phyloP scores from a whole-genome alignment of 2,888 invertebrate genomes.

The Mesoligia furuncula region DNA sequence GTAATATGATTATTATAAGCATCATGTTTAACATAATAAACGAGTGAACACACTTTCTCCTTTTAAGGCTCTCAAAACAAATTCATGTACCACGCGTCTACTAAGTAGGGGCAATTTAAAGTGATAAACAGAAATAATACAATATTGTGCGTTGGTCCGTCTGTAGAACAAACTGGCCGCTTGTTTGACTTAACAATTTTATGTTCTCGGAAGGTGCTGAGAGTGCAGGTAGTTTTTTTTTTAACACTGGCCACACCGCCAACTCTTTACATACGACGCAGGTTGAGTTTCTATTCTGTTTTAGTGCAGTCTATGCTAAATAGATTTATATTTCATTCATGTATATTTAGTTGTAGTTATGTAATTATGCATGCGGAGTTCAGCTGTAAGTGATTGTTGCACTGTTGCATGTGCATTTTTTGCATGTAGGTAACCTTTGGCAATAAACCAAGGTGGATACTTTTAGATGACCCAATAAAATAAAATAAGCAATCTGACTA shows the following conservation, averaged over 20 bases:
- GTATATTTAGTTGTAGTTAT: conserved; percentile 13
- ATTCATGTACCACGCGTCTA: conserved; percentile 61
- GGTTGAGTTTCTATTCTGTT: conserved; percentile 55
- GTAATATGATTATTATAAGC: conserved; percentile 45
- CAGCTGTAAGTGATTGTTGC: background rate
- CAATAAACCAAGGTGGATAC: background rate
- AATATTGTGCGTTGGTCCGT: conserved; percentile 59
- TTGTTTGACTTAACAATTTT: conserved; percentile 86
- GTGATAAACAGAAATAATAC: conserved; percentile 74
- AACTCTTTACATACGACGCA: conserved; percentile 67
- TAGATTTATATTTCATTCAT: conserved; percentile 51
- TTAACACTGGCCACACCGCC: conserved; percentile 67
- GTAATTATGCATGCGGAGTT: background rate
- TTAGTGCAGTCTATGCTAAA: conserved; percentile 42
- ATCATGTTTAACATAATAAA: conserved; percentile 40
- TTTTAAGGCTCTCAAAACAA: conserved; percentile 54
- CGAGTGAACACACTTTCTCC: conserved; percentile 51
- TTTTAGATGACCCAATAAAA: background rate
- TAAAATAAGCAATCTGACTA: background rate
- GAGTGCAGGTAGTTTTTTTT: conserved; percentile 84
- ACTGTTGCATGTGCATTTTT: background rate
- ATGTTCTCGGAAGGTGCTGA: conserved; percentile 84
- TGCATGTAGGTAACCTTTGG: background rate
- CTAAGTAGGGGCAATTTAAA: conserved; percentile 74
- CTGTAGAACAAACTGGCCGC: conserved; percentile 78